These are phyloP conservation scores for Telmatherina bonti DNA, from an alignment of 2,797 vertebrate species.

Conservation along the genomic window DNA sequence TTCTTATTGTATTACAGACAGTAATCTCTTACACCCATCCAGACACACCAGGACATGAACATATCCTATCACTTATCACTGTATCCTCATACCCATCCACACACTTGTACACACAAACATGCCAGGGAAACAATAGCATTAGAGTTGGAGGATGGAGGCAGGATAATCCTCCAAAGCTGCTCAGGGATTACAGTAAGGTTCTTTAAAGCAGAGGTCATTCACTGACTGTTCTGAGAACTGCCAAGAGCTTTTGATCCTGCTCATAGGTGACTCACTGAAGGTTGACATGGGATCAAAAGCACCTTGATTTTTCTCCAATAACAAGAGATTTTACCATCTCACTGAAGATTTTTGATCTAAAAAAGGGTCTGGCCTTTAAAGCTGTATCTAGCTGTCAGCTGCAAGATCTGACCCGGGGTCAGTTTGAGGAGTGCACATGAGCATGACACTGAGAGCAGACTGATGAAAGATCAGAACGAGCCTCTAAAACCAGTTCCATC, in stretches of 20 bases:
- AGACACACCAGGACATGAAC: slow-evolving; percentile 47
- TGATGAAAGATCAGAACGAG: slow-evolving; percentile 61
- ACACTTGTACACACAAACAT: slow-evolving; percentile 36
- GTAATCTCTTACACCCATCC: slow-evolving; percentile 39
- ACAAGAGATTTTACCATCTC: slow-evolving; percentile 38
- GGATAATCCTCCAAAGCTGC: slow-evolving; percentile 85
- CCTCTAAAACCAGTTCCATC: slow-evolving; percentile 63
- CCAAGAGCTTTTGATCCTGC: slow-evolving; percentile 23
- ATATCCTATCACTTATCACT: slow-evolving; percentile 52
- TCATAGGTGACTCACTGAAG: slow-evolving; percentile 7
- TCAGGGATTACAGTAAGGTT: slow-evolving; percentile 84
- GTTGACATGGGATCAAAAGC: slow-evolving; percentile 47
- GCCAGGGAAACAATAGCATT: slow-evolving; percentile 81
- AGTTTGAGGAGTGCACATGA: slow-evolving; percentile 37
- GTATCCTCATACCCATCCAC: slow-evolving; percentile 41
- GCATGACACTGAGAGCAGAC: slow-evolving; percentile 12
- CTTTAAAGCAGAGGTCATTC: slow-evolving; percentile 81
- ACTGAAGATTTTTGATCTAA: slow-evolving; percentile 46
- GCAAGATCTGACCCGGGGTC: slow-evolving; percentile 52
- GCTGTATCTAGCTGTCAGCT: not conserved
- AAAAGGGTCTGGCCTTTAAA: slow-evolving; percentile 37
- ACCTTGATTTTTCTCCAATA: not conserved
- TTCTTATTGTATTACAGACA: slow-evolving; percentile 37
- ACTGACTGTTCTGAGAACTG: slow-evolving; percentile 74
- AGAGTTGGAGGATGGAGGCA: slow-evolving; percentile 75